These are phyloP conservation scores for Fragum fragum DNA, from an alignment of 2,888 invertebrate species.

Conservation along the genomic window DNA sequence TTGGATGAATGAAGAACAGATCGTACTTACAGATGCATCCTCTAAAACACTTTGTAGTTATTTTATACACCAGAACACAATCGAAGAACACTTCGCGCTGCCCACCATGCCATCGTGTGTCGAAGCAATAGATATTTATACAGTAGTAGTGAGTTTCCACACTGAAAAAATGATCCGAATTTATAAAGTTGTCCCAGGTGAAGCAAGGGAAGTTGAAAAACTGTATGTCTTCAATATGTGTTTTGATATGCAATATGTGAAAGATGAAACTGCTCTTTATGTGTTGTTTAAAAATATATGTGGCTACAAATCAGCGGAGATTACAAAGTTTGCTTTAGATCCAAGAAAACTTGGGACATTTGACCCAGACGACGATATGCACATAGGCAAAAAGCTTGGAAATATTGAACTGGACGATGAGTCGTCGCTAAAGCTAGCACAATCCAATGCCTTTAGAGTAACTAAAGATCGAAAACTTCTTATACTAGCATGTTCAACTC, in stretches of 20 bases:
- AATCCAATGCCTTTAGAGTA: not conserved
- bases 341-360: not conserved
- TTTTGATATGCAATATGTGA: not conserved
- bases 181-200: conserved; percentile 1
- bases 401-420: not conserved
- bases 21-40: not conserved
- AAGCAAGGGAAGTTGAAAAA: not conserved
- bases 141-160: not conserved
- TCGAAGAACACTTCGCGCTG: not conserved
- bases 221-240: conserved; percentile 15
- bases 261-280: not conserved
- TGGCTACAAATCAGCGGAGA: not conserved
- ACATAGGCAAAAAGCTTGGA: not conserved
- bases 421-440: not conserved
- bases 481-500: not conserved
- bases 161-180: not conserved
- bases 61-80: not conserved
- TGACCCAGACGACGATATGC: not conserved
- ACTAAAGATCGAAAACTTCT: conserved; percentile 10
- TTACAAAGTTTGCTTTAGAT: not conserved
- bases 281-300: not conserved
- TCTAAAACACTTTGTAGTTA: not conserved
- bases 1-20: conserved; percentile 10
- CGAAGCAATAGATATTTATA: conserved; percentile 6
- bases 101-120: not conserved